Conservation (phyloP, 2,797 vertebrate genomes). For the Amniataba percoides region DNA sequence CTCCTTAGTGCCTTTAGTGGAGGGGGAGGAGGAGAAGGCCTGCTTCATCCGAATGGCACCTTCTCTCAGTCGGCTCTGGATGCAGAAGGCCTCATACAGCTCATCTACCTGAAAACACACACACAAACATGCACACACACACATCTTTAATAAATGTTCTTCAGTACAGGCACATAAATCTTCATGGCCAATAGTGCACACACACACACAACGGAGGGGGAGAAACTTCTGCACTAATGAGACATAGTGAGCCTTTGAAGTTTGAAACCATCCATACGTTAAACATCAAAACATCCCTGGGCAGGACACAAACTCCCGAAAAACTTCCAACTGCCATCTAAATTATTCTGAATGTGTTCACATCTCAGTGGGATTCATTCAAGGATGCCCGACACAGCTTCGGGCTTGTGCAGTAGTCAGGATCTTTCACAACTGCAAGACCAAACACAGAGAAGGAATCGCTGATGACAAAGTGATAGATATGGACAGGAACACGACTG, state of each 20-base stretch:
- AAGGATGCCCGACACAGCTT: constrained; percentile 33
- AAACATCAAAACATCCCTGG: constrained; percentile 60
- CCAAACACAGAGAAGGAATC: neutral
- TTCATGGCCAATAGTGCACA: neutral
- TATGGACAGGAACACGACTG: neutral
- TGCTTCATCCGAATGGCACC: constrained; percentile 98
- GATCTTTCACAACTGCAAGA: constrained; percentile 16
- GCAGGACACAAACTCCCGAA: constrained; percentile 41
- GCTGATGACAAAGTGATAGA: neutral
- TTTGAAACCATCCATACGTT: constrained; percentile 18
- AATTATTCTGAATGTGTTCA: constrained; percentile 56
- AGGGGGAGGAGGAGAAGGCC: constrained; percentile 94
- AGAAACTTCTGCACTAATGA: constrained; percentile 33
- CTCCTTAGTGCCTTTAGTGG: constrained; percentile 95
- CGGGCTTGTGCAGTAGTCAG: constrained; percentile 28
- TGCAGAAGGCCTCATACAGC: constrained; percentile 97
- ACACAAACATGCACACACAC: neutral
- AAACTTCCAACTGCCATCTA: constrained; percentile 45
- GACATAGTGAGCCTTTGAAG: constrained; percentile 15
- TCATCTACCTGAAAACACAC: constrained; percentile 92
- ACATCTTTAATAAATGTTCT: constrained; percentile 31
- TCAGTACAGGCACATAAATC: neutral
- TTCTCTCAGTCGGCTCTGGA: constrained; percentile 95
- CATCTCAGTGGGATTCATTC: constrained; percentile 48
- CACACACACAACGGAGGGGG: neutral